phyloP scores from a whole-genome alignment of 2,888 invertebrate genomes.

The Laspeyria flexula region DNA sequence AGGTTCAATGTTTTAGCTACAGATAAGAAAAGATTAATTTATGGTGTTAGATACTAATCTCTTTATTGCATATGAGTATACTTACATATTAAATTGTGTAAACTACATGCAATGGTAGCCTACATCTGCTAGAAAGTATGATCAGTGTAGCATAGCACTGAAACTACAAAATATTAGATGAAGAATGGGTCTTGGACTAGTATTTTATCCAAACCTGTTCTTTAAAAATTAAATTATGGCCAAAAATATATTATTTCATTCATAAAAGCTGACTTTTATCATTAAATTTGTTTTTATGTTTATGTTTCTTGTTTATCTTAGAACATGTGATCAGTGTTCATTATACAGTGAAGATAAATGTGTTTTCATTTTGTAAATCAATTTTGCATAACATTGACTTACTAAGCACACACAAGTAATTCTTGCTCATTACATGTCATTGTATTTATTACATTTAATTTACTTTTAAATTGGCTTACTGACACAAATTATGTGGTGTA shows the following conservation, averaged over 20 bases:
- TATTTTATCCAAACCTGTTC: not conserved
- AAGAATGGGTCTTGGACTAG: conserved; percentile 1
- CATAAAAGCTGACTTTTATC: too few relatives aligned
- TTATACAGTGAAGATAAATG: not conserved
- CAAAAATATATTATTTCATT: too few relatives aligned
- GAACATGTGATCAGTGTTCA: not conserved
- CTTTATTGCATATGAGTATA: conserved; percentile 35
- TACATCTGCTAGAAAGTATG: conserved; percentile 64
- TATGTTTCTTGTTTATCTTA: not conserved
- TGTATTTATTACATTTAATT: not conserved
- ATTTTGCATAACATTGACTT: conserved; percentile 1
- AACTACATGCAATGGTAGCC: conserved; percentile 46
- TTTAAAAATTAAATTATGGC: too few relatives aligned
- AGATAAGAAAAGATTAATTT: conserved; percentile 46
- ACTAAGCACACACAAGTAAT: not conserved
- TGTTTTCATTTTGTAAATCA: not conserved
- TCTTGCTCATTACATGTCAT: not conserved
- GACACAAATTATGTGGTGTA: not conserved
- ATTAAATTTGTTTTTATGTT: too few relatives aligned
- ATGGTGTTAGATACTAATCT: conserved; percentile 42
- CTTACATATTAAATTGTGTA: conserved; percentile 42
- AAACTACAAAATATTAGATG: conserved; percentile 16
- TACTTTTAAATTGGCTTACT: conserved; percentile 1
- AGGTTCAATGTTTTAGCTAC: conserved; percentile 38
- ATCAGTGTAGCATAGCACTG: conserved; percentile 39